A percentile compares a stretch with the other conserved stretches of the same genome.
Conservation (phyloP, 2,797 vertebrate genomes). For the Scarus forsteni region DNA sequence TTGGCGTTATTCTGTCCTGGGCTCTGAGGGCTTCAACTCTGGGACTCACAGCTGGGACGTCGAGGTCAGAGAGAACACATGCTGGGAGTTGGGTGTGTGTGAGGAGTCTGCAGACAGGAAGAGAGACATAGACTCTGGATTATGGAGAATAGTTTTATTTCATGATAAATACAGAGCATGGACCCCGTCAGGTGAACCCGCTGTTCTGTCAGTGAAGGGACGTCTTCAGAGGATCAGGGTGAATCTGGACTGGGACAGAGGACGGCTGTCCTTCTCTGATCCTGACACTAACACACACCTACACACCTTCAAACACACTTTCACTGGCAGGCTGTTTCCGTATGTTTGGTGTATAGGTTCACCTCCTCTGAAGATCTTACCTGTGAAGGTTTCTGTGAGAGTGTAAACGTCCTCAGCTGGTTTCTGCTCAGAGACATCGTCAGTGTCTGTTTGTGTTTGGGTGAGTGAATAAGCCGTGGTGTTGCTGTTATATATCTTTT, state of each 20-base stretch:
- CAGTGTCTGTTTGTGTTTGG: too few relatives aligned
- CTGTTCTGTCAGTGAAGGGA: background rate
- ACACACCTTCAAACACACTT: background rate
- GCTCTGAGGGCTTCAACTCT: background rate
- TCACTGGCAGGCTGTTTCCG: background rate
- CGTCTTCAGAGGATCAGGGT: conserved; percentile 10
- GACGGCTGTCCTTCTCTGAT: background rate
- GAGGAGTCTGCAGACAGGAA: background rate
- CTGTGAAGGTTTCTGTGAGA: background rate
- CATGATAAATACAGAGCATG: background rate
- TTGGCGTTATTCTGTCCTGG: background rate
- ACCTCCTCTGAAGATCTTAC: background rate
- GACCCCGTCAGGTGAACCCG: rapidly evolving
- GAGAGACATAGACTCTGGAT: background rate
- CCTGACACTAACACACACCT: background rate
- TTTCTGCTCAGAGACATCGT: too few relatives aligned
- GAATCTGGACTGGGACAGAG: background rate
- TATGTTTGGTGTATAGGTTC: background rate
- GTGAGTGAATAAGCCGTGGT: too few relatives aligned
- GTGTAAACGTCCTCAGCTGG: too few relatives aligned
- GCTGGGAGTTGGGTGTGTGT: background rate
- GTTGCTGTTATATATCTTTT: too few relatives aligned
- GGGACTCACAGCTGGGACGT: conserved; percentile 1
- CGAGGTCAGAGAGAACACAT: background rate
- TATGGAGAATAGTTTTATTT: background rate